phyloP scores from a whole-genome alignment of 2,113 vertebrate species.

The Muntiacus reevesi region DNA sequence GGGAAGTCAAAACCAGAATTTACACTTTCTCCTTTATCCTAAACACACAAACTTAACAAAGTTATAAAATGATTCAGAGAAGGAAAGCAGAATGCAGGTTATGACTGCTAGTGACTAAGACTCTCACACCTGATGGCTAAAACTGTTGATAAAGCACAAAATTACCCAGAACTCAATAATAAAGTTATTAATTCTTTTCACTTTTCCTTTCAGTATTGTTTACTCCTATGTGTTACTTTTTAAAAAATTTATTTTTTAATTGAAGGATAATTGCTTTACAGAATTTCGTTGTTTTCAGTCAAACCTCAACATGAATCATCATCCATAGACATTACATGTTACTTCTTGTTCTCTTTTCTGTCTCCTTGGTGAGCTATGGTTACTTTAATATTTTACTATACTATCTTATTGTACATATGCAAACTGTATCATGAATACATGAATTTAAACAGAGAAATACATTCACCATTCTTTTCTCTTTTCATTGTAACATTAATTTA shows the following conservation, averaged over 20 bases:
- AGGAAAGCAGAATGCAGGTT: not conserved
- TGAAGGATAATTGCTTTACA: not conserved
- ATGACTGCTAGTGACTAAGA: not conserved
- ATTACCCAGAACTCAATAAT: not conserved
- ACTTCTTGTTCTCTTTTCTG: not conserved
- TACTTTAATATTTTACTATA: not conserved
- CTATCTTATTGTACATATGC: not conserved
- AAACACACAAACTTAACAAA: not conserved
- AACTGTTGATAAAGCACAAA: not conserved
- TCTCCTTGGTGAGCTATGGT: not conserved
- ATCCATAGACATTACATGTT: not conserved
- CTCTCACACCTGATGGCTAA: not conserved
- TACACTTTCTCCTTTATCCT: not conserved
- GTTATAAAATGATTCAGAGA: not conserved
- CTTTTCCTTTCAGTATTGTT: not conserved
- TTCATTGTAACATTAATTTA: conserved; percentile 22
- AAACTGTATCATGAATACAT: not conserved
- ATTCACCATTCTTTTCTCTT: not conserved
- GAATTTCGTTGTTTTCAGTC: not conserved
- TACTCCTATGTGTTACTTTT: not conserved
- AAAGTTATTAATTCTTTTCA: not conserved
- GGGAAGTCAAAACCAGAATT: not conserved
- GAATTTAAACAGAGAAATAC: not conserved
- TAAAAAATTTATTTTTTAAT: not conserved
- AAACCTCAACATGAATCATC: not conserved